A percentile compares a stretch with the other conserved stretches of the same genome.
These are phyloP conservation scores for Caenorhabditis inopinata DNA, from an alignment of 1,140 invertebrate genomes.

Conservation along the genomic window DNA sequence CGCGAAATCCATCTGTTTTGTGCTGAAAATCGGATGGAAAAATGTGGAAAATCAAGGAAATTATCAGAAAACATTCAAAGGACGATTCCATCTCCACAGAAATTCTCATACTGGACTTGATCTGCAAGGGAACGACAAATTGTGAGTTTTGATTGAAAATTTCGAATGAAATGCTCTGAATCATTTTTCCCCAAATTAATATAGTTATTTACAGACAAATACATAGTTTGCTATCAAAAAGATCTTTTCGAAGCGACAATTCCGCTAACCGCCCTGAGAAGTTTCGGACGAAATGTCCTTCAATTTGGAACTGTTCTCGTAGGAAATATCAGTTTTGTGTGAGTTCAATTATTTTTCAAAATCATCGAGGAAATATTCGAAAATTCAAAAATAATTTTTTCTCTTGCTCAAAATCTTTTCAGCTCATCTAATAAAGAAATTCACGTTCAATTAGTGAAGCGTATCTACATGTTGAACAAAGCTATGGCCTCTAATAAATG, in stretches of 20 bases:
- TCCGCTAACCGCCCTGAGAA: neutral
- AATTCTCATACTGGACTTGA: neutral
- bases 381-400: too few species aligned
- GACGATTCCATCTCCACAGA: neutral
- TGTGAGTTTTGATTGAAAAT: neutral
- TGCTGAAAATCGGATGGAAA: neutral
- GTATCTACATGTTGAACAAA: neutral
- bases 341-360: neutral
- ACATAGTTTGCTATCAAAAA: neutral
- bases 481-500: neutral
- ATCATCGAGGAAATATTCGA: too few species aligned
- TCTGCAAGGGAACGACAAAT: neutral
- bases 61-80: neutral
- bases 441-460: neutral
- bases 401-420: neutral
- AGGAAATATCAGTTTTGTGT: neutral
- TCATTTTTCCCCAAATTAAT: too few species aligned
- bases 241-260: neutral
- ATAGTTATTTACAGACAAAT: neutral
- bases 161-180: neutral
- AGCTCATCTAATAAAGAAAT: neutral
- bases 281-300: neutral
- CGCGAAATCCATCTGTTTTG: neutral
- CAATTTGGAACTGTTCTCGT: slow-evolving; percentile 3
- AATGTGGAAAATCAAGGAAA: neutral